Percentiles rank a stretch among this genome's conserved stretches.
phyloP scores from a whole-genome alignment of 2,797 vertebrate genomes.

The Sebastes cheni region DNA sequence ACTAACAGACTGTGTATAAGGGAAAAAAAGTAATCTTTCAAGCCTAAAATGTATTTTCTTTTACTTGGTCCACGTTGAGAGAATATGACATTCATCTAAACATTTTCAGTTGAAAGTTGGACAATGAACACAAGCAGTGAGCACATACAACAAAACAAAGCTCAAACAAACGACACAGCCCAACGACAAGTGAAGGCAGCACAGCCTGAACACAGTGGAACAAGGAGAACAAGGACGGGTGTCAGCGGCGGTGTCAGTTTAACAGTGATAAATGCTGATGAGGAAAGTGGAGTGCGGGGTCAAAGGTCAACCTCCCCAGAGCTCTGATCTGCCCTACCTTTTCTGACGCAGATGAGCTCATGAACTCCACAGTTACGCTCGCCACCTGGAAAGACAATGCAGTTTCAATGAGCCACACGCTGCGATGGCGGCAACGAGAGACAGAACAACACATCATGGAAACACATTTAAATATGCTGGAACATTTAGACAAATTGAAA shows the following conservation, averaged over 20 bases:
- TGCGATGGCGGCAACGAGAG: conserved; percentile 39
- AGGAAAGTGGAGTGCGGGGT: conserved; percentile 11
- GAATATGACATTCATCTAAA: not conserved
- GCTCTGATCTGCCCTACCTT: conserved; percentile 87
- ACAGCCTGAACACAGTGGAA: not conserved
- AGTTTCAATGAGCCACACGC: conserved; percentile 71
- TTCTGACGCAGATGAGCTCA: conserved; percentile 97
- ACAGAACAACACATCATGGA: conserved; percentile 27
- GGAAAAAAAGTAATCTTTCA: not conserved
- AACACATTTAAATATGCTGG: conserved; percentile 24
- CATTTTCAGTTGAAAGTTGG: not conserved
- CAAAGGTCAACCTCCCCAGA: conserved; percentile 27
- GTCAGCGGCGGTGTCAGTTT: not conserved
- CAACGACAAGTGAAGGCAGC: not conserved
- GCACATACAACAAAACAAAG: not conserved
- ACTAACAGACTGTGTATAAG: not conserved
- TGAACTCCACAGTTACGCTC: conserved; percentile 98
- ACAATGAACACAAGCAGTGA: not conserved
- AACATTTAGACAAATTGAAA: not conserved
- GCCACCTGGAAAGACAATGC: conserved; percentile 89
- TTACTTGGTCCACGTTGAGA: not conserved
- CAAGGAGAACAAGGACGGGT: not conserved
- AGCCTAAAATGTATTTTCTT: not conserved
- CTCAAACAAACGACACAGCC: not conserved
- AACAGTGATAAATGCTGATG: conserved; percentile 16